Percentiles rank a stretch among this genome's conserved stretches.
phyloP scores from a whole-genome alignment of 2,797 vertebrate species.

The Hypotaenidia philippensis region DNA sequence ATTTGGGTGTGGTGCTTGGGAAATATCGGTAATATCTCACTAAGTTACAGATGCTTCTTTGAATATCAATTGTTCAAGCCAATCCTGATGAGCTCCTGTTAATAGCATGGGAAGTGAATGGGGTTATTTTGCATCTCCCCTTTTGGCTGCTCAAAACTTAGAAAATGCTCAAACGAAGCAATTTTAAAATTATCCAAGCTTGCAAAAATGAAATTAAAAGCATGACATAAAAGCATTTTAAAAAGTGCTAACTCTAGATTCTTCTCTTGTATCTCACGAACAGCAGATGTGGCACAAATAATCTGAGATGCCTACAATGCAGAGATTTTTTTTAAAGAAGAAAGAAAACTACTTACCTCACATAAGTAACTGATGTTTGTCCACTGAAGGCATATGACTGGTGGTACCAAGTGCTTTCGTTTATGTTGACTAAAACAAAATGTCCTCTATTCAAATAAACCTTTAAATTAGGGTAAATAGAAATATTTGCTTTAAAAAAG shows the following conservation, averaged over 20 bases:
- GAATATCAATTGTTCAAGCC: neutral
- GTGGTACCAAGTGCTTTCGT: neutral
- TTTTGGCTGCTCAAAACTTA: neutral
- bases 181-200: neutral
- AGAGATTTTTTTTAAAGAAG: neutral
- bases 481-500: neutral
- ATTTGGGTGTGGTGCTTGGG: neutral
- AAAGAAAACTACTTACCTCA: neutral
- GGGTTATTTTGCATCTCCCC: neutral
- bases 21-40: neutral
- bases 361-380: neutral
- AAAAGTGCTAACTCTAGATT: slow-evolving; percentile 3
- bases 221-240: neutral
- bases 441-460: neutral
- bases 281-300: slow-evolving; percentile 1
- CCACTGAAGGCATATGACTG: neutral
- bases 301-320: neutral
- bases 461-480: neutral
- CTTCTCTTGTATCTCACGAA: neutral
- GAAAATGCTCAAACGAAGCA: neutral
- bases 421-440: neutral
- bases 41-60: neutral
- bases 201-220: slow-evolving; percentile 31
- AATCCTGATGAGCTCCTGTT: neutral
- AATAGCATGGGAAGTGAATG: neutral